phyloP scores from a whole-genome alignment of 2,113 vertebrate genomes.

The Myotis lucifugus region DNA sequence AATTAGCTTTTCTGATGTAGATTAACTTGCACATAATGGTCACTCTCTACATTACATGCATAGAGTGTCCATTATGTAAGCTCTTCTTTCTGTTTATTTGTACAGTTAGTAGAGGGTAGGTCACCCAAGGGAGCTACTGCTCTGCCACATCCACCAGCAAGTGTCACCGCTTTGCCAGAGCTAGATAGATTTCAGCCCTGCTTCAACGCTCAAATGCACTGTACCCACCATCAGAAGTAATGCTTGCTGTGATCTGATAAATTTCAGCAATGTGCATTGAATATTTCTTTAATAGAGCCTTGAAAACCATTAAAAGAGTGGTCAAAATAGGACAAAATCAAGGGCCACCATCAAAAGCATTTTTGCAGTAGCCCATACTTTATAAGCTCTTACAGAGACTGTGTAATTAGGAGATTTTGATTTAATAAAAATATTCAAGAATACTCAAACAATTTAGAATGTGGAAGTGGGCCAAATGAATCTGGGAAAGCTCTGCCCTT shows the following conservation, averaged over 20 bases:
- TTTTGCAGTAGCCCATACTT: neutral
- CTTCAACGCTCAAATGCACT: neutral
- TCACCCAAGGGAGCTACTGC: neutral
- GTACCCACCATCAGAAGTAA: neutral
- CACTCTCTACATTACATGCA: neutral
- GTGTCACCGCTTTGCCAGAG: neutral
- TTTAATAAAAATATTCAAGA: neutral
- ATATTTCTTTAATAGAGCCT: neutral
- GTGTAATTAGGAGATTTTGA: neutral
- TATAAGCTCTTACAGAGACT: neutral
- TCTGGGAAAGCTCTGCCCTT: neutral
- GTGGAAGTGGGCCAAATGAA: neutral
- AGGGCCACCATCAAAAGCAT: neutral
- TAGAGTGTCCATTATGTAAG: neutral
- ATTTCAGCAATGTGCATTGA: neutral
- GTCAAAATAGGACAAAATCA: neutral
- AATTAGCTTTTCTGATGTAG: neutral
- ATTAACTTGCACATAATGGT: neutral
- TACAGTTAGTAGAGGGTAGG: neutral
- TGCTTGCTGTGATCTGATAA: neutral
- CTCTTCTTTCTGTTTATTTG: neutral
- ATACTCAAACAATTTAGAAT: neutral
- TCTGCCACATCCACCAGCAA: neutral
- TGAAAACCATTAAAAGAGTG: neutral
- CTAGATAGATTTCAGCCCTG: neutral